Base-by-base conservation (phyloP, 1,140 invertebrate genomes). In the Agrypnia vestita region DNA sequence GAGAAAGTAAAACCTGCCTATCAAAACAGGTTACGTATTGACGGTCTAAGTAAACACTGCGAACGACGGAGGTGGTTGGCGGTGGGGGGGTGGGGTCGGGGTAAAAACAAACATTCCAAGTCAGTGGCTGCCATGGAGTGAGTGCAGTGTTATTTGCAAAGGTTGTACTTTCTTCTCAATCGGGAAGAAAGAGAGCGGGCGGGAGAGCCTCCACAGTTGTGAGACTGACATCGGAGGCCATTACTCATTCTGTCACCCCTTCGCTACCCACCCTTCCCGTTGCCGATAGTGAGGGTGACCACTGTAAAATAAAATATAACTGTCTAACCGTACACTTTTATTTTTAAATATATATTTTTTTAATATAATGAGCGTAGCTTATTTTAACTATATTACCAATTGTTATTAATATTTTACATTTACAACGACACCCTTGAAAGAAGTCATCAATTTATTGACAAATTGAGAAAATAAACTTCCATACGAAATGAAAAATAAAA, bases 201-300 rank as follows among this genome's bases (percentile, higher is more conserved):
- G 44, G 25, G 59, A 62, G 59, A 69, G 69, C 75, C 69, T 71
- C 71, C 81, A 80, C 73, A 81, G 76, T 49, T 49, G 61, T 62
- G 81, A 83, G 78, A 83, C 81, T 83, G 81, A 83, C 81, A 83
- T 71, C 78, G 59, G 72, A 44, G 71, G 71, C 72, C 81, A 83
- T 83, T 83, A 83, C 21, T 83, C 81, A 83, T 80, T 76, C 75
- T 83, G 81, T 83, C 81, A 83, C 79, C 79, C 81, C 80, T 76
- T 71, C 51, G n/a, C 64, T 9, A 43, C 61, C 47, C 77, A 44
- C 61, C 55, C 13, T 47, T 64, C 77, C 53, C 51, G 25, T 47
- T 69, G 44, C 64, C 64, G 44, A 69, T 69, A 69, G 64, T 43
- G 17, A 12, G 43, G 64, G 64, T 69, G 64, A 69, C 64, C 64